Base-by-base conservation (phyloP, 2,797 vertebrate genomes). In the Tinamus major region DNA sequence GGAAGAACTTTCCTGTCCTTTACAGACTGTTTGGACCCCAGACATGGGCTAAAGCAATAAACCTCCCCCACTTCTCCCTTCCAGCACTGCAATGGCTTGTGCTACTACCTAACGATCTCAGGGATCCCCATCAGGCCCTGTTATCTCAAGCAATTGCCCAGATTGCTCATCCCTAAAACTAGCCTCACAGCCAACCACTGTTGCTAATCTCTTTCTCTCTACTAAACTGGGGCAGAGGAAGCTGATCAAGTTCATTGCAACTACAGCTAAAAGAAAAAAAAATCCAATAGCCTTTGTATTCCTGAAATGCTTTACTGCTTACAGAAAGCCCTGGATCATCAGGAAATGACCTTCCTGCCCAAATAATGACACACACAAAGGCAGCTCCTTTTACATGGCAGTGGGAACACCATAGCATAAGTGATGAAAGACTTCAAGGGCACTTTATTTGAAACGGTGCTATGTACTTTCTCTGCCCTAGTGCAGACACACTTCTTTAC, bases 361-460 rank as follows among this genome's bases (percentile, higher is more conserved):
- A 94, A 79, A 86, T 42, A 95, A 80, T 46, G 79, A 55, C 79
- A 53, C 10, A 62, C 61, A 86, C 48, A 93, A 96, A 86, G 64
- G 48, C 51, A 87, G 33, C 35, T 83, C 31, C 59, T 95, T 92
- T 91, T 87, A 81, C 85, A 79, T 85, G 82, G 75, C 67, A 78
- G n/a, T 68, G 48, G 62, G 92, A 96, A 92, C 64, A 74, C 20
- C 35, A 58, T 70, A 72, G 86, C 94, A 82, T 62, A 37, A 97
- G 68, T 87, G 85, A 97, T 89, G 79, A 81, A 83, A 95, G 10
- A 58, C 95, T 95, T 93, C 94, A 96, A 96, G 95, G 92, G 58
- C 87, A 24, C 91, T 96, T 93, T 87, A 56, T 90, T 93, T 93
- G 71, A 88, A 93, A 62, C 79, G 87, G 41, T 79, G 59, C 33